phyloP scores from a whole-genome alignment of 1,140 invertebrate genomes.

The Aphis gossypii region DNA sequence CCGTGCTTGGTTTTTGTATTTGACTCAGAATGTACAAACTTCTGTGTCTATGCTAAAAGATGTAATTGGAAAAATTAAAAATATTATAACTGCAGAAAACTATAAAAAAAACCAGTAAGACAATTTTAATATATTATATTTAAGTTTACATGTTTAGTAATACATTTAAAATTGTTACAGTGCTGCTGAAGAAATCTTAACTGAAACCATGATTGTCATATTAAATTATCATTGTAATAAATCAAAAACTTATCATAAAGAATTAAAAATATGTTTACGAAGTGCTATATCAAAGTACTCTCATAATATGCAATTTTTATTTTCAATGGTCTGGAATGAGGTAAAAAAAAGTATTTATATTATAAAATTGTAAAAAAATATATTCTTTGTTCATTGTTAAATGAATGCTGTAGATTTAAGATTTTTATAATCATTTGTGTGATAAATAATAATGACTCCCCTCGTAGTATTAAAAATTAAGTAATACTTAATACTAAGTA shows the following conservation, averaged over 20 bases:
- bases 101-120: constrained; percentile 38
- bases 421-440: not conserved
- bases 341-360: constrained; percentile 3
- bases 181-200: constrained; percentile 49
- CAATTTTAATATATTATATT: not conserved
- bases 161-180: not conserved
- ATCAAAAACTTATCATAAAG: constrained; percentile 50
- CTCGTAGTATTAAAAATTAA: not conserved
- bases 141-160: not conserved
- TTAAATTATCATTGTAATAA: constrained; percentile 54
- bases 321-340: constrained; percentile 55
- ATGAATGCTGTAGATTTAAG: not conserved
- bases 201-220: constrained; percentile 43
- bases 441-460: not conserved
- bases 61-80: constrained; percentile 60
- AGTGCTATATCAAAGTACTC: constrained; percentile 49
- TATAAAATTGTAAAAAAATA: not conserved
- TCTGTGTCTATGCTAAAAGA: constrained; percentile 64
- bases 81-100: not conserved
- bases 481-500: not conserved
- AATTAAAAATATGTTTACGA: constrained; percentile 28
- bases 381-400: not conserved
- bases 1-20: constrained; percentile 67
- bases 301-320: constrained; percentile 55
- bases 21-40: constrained; percentile 63